Conservation (phyloP, 2,113 vertebrate species). For the Ceratotherium simum region DNA sequence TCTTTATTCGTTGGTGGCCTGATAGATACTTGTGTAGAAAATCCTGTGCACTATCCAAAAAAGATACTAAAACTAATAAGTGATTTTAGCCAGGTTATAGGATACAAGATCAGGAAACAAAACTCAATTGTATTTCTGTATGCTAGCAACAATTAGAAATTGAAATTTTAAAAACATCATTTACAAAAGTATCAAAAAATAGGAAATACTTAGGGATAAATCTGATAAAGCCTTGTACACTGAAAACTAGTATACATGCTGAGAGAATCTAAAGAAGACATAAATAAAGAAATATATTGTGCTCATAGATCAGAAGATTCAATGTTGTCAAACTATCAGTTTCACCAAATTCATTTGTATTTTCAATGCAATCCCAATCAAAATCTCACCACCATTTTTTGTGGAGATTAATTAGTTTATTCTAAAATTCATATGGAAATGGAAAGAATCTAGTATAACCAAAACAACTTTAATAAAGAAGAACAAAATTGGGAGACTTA, state of each 20-base stretch:
- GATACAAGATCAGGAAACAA: not conserved
- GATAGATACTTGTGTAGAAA: not conserved
- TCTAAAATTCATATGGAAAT: not conserved
- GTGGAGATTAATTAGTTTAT: not conserved
- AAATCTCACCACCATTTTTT: not conserved
- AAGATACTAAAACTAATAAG: not conserved
- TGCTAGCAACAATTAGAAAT: not conserved
- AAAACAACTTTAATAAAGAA: constrained; percentile 17
- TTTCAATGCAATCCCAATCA: not conserved
- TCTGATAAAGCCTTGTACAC: not conserved
- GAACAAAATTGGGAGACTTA: not conserved
- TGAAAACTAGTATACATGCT: not conserved
- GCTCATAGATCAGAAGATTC: not conserved
- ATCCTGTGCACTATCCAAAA: not conserved
- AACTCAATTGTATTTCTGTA: not conserved
- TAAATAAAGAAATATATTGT: not conserved
- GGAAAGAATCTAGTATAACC: not conserved
- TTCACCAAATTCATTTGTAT: not conserved
- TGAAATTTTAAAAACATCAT: not conserved
- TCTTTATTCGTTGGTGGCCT: not conserved
- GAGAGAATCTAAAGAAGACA: not conserved
- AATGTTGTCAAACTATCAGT: not conserved
- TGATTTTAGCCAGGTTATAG: not conserved
- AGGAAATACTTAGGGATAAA: not conserved
- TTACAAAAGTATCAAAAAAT: not conserved